phyloP scores from a whole-genome alignment of 2,888 invertebrate species.

The Antheraea assamensis region DNA sequence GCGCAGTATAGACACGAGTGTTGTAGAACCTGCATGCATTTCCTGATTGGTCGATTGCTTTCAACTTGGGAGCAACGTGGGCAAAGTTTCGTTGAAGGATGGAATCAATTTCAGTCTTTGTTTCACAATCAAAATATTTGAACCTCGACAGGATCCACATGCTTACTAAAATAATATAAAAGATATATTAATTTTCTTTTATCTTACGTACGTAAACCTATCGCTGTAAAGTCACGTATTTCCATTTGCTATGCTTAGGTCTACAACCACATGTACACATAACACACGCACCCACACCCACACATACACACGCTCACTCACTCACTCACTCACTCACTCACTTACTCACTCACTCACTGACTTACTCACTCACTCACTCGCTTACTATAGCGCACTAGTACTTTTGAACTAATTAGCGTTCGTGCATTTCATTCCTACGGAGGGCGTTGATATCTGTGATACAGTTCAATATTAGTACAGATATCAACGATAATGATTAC shows the following conservation, averaged over 20 bases:
- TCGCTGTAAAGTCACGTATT: not conserved
- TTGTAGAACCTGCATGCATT: slow-evolving; percentile 63
- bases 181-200: not conserved
- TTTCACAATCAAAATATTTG: slow-evolving; percentile 60
- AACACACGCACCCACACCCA: no score
- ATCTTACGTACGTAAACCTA: not conserved
- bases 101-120: slow-evolving; percentile 59
- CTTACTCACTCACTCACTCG: no score
- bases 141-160: slow-evolving; percentile 66
- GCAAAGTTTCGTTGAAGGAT: slow-evolving; percentile 57
- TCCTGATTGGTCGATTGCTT: slow-evolving; percentile 60
- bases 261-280: no score
- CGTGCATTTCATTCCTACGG: no score
- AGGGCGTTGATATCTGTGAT: no score
- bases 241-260: not conserved
- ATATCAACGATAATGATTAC: no score
- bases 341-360: no score
- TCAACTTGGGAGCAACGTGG: slow-evolving; percentile 54
- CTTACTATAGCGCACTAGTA: no score
- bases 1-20: slow-evolving; percentile 44
- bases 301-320: no score
- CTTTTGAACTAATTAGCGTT: no score
- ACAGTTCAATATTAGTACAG: no score
- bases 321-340: no score
- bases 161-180: slow-evolving; percentile 49